phyloP scores from a whole-genome alignment of 2,797 vertebrate species.

The Fistularia commersonii region DNA sequence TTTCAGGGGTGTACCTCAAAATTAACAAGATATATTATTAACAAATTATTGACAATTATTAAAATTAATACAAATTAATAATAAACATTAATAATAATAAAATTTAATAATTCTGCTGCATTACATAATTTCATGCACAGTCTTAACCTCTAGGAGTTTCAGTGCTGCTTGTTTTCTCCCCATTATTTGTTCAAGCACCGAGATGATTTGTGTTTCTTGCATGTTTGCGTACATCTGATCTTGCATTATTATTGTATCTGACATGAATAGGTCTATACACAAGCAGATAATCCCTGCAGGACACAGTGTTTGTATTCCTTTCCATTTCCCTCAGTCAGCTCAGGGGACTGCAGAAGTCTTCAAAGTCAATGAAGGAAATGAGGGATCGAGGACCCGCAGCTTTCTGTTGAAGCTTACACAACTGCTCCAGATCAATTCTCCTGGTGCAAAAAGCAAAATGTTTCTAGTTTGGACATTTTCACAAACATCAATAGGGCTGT shows the following conservation, averaged over 20 bases:
- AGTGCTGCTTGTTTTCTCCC: too few relatives aligned
- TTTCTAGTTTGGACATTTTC: background rate
- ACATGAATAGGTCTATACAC: constrained; percentile 6
- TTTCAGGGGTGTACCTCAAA: too few relatives aligned
- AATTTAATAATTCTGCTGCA: too few relatives aligned
- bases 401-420: constrained; percentile 4
- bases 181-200: background rate
- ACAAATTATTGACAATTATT: too few relatives aligned
- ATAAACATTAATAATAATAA: too few relatives aligned
- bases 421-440: constrained; percentile 1
- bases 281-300: constrained; percentile 11
- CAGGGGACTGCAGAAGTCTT: constrained; percentile 31
- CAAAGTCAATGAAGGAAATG: constrained; percentile 21
- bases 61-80: too few relatives aligned
- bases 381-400: constrained; percentile 7
- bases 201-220: too few relatives aligned
- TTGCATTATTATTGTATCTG: background rate
- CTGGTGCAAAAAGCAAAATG: constrained; percentile 6
- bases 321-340: constrained; percentile 44
- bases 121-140: too few relatives aligned
- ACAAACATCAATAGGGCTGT: background rate
- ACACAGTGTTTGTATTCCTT: constrained; percentile 41
- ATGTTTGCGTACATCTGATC: background rate
- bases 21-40: too few relatives aligned
- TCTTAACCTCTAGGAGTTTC: too few relatives aligned